Conservation (phyloP, 37 sponge, comb jelly and placozoan species). For the Crambe crambe region DNA sequence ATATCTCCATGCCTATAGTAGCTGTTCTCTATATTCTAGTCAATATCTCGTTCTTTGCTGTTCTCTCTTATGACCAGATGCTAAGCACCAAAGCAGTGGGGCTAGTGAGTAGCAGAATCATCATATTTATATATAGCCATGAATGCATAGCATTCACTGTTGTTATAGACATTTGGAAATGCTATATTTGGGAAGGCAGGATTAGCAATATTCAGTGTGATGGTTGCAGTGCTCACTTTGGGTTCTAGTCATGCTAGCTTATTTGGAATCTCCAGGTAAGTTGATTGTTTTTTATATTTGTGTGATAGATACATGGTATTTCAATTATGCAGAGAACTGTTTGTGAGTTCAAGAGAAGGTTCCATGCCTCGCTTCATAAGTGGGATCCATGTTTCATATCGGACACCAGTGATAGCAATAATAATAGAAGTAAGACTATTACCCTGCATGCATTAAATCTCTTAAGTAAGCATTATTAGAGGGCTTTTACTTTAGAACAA, state of each 20-base stretch:
- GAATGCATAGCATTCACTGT: no score
- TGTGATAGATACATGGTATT: not conserved
- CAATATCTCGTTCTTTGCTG: slow-evolving; percentile 72
- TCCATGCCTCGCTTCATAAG: slow-evolving; percentile 39
- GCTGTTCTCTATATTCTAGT: slow-evolving; percentile 56
- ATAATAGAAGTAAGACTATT: no score
- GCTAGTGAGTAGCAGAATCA: slow-evolving; percentile 39
- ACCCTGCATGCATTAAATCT: no score
- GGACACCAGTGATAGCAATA: not conserved
- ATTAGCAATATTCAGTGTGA: slow-evolving; percentile 53
- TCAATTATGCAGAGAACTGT: not conserved
- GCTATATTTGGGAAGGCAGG: slow-evolving; percentile 53
- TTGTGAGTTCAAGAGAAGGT: slow-evolving; percentile 56
- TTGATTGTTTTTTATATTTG: not conserved
- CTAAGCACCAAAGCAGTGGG: slow-evolving; percentile 47
- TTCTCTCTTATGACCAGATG: slow-evolving; percentile 46
- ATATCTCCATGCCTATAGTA: slow-evolving; percentile 56
- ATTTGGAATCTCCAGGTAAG: not conserved
- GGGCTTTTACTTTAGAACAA: no score
- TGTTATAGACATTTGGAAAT: slow-evolving; percentile 41
- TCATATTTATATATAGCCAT: not conserved
- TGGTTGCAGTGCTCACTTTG: slow-evolving; percentile 59
- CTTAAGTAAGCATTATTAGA: no score
- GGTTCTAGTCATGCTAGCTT: slow-evolving; percentile 51
- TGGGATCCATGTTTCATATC: not conserved